phyloP scores from a whole-genome alignment of 1,140 invertebrate species.

The Harlomillsia oculata region DNA sequence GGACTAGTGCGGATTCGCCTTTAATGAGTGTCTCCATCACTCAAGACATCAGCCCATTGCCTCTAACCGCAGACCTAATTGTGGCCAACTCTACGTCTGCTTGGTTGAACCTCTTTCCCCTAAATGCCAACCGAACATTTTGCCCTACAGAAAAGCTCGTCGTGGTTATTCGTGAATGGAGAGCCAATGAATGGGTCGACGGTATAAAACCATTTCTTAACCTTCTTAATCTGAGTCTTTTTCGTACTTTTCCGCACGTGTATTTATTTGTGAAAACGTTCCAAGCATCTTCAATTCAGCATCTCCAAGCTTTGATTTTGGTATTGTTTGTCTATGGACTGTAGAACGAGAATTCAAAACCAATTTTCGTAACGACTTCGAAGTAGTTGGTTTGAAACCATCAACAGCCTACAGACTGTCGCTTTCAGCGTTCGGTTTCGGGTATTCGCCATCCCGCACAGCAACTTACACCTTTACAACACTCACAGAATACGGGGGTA shows the following conservation, averaged over 20 bases:
- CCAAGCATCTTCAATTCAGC: no score
- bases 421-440: constrained; percentile 26
- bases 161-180: constrained; percentile 20
- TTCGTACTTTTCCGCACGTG: no score
- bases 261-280: no score
- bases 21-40: constrained; percentile 21
- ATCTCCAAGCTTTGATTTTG: no score
- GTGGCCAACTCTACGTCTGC: constrained; percentile 19
- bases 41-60: constrained; percentile 20
- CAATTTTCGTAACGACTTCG: constrained; percentile 20
- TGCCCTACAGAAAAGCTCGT: constrained; percentile 21
- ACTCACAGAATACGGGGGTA: constrained; percentile 27
- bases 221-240: no score
- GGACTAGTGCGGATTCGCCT: constrained; percentile 18
- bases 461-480: constrained; percentile 24
- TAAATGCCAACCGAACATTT: constrained; percentile 24
- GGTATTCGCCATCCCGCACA: constrained; percentile 17
- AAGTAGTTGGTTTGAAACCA: constrained; percentile 15
- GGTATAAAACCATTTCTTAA: constrained; percentile 10
- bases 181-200: constrained; percentile 15
- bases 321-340: no score
- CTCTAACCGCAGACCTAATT: constrained; percentile 14
- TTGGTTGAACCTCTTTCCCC: constrained; percentile 23
- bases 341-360: constrained; percentile 6
- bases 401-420: constrained; percentile 27